A percentile compares a stretch with the other conserved stretches of the same genome.
Conservation (phyloP, 2,797 vertebrate genomes). For the Vultur gryphus region DNA sequence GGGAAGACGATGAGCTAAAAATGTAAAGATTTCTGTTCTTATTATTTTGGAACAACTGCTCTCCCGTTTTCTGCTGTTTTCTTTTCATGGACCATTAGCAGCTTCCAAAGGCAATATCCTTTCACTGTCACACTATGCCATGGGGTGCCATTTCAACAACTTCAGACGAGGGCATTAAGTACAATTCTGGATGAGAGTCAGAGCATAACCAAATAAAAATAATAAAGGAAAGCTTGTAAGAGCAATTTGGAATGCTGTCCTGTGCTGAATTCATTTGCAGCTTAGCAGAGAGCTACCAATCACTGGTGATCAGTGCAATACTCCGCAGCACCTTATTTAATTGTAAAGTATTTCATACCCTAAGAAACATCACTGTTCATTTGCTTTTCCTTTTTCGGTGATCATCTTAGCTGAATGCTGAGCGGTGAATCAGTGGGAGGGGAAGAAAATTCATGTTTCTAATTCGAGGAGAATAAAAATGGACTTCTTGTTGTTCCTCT, state of each 20-base stretch:
- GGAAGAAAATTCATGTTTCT: slow-evolving; percentile 73
- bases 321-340: slow-evolving; percentile 74
- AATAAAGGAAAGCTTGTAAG: slow-evolving; percentile 79
- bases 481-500: slow-evolving; percentile 48
- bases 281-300: slow-evolving; percentile 75
- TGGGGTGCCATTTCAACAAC: slow-evolving; percentile 79
- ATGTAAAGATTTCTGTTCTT: slow-evolving; percentile 64
- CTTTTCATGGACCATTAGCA: slow-evolving; percentile 79
- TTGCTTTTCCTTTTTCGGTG: slow-evolving; percentile 75
- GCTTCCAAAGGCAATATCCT: slow-evolving; percentile 82
- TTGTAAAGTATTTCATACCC: slow-evolving; percentile 77
- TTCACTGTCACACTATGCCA: slow-evolving; percentile 78
- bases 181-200: slow-evolving; percentile 80
- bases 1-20: slow-evolving; percentile 28
- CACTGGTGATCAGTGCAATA: slow-evolving; percentile 70
- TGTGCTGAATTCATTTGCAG: slow-evolving; percentile 78
- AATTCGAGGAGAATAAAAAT: slow-evolving; percentile 67
- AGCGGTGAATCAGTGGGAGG: slow-evolving; percentile 73
- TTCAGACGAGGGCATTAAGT: slow-evolving; percentile 81
- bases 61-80: slow-evolving; percentile 72
- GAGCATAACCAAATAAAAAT: slow-evolving; percentile 82
- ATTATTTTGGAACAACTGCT: slow-evolving; percentile 69
- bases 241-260: slow-evolving; percentile 80
- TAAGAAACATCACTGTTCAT: slow-evolving; percentile 71
- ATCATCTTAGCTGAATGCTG: slow-evolving; percentile 71